phyloP scores from a whole-genome alignment of 2,888 invertebrate species.

The Girardia tigrina region DNA sequence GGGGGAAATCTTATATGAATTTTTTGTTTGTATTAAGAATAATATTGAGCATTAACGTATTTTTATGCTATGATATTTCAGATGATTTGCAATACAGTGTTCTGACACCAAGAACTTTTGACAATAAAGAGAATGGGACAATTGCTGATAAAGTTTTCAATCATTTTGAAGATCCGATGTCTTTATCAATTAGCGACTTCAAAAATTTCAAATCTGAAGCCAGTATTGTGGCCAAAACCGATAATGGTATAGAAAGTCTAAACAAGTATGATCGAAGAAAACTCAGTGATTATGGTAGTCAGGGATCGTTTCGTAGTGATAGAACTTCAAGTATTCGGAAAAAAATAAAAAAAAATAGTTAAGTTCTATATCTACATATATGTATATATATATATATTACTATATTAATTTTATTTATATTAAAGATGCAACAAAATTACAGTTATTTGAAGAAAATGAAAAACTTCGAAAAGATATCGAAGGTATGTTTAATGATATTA shows the following conservation, averaged over 20 bases:
- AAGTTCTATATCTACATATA: too few relatives aligned
- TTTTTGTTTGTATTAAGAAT: too few relatives aligned
- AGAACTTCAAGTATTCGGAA: background rate
- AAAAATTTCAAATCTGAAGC: background rate
- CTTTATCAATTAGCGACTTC: background rate
- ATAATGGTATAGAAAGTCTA: background rate
- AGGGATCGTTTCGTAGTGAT: background rate
- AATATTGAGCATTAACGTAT: too few relatives aligned
- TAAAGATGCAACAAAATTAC: too few relatives aligned
- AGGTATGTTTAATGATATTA: too few relatives aligned
- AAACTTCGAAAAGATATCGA: too few relatives aligned
- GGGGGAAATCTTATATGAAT: too few relatives aligned
- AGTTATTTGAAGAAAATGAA: too few relatives aligned
- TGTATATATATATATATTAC: too few relatives aligned
- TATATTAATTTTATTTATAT: too few relatives aligned
- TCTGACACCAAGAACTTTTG: background rate
- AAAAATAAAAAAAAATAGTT: background rate
- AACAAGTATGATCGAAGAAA: background rate
- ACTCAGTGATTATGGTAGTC: conserved; percentile 3
- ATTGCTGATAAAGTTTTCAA: background rate
- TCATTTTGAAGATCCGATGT: background rate
- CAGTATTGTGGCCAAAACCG: background rate
- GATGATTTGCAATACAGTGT: background rate
- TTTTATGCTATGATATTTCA: too few relatives aligned
- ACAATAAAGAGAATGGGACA: background rate